Percentiles rank a stretch among this genome's conserved stretches.
These are phyloP conservation scores for Oreochromis aureus DNA, from an alignment of 2,113 vertebrate species.

Conservation along the genomic window DNA sequence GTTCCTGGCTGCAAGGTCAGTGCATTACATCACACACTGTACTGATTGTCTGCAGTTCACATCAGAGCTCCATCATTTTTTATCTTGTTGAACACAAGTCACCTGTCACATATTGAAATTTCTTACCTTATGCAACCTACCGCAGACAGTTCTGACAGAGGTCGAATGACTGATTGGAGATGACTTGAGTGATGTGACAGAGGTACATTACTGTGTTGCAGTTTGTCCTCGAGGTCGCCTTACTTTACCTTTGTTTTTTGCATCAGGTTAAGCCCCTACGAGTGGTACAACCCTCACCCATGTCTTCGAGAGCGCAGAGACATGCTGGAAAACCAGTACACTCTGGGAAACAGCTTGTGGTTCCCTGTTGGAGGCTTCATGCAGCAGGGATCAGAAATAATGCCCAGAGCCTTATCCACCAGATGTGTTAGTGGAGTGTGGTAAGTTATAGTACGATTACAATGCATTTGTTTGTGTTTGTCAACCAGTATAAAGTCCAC, in stretches of 20 bases:
- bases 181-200: neutral
- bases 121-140: neutral
- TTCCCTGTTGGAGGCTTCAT: slow-evolving; percentile 95
- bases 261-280: slow-evolving; percentile 86
- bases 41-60: slow-evolving; percentile 21
- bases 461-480: neutral
- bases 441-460: slow-evolving; percentile 65
- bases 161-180: slow-evolving; percentile 13
- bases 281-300: slow-evolving; percentile 94
- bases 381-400: slow-evolving; percentile 94
- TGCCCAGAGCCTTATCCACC: slow-evolving; percentile 89
- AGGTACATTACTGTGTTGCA: neutral
- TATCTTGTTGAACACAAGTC: slow-evolving; percentile 23
- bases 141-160: slow-evolving; percentile 18
- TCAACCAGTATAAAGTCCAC: neutral
- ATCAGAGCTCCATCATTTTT: slow-evolving; percentile 15
- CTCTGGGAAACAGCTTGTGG: slow-evolving; percentile 92
- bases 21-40: slow-evolving; percentile 44
- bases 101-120: slow-evolving; percentile 4
- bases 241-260: neutral
- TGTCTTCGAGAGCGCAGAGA: slow-evolving; percentile 82
- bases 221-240: slow-evolving; percentile 9
- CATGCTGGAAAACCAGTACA: slow-evolving; percentile 93
- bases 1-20: slow-evolving; percentile 89
- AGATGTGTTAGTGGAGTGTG: slow-evolving; percentile 94